Percentiles rank a stretch among this genome's conserved stretches.
These are phyloP conservation scores for Euproctis similis DNA, from an alignment of 2,888 invertebrate genomes.

Conservation along the genomic window DNA sequence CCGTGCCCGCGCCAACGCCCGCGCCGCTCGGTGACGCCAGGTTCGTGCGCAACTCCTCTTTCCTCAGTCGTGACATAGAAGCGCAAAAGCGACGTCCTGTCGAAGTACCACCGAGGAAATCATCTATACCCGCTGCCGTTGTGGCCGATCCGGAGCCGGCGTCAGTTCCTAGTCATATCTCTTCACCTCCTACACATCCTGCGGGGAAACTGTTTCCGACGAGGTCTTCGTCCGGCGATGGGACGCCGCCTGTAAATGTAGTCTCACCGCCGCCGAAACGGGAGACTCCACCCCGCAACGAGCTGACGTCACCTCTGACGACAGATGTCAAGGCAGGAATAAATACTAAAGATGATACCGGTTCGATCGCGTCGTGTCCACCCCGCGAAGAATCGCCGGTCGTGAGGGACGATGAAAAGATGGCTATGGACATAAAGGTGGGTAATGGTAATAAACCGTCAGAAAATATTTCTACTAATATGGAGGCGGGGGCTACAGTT, in stretches of 20 bases:
- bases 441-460: not conserved
- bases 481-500: slow-evolving; percentile 10
- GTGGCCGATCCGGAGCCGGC: slow-evolving; percentile 11
- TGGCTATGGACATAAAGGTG: not conserved
- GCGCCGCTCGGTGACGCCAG: slow-evolving; percentile 20
- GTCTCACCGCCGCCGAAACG: slow-evolving; percentile 22
- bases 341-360: not conserved
- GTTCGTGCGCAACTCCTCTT: slow-evolving; percentile 51
- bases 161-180: not conserved
- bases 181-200: slow-evolving; percentile 7
- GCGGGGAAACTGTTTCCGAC: slow-evolving; percentile 3
- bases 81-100: slow-evolving; percentile 30
- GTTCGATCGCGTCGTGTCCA: not conserved
- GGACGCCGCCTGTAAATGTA: slow-evolving; percentile 3
- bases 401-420: not conserved
- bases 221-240: slow-evolving; percentile 5
- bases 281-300: slow-evolving; percentile 19
- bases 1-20: slow-evolving; percentile 8
- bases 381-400: not conserved
- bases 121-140: slow-evolving; percentile 5
- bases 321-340: not conserved
- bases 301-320: slow-evolving; percentile 13
- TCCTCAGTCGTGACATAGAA: slow-evolving; percentile 50
- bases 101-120: slow-evolving; percentile 7
- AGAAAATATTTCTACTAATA: not conserved